Percentiles rank a stretch among this genome's conserved stretches.
These are phyloP conservation scores for Cryptosula pallasiana DNA, from an alignment of 2,888 invertebrate species.

Conservation along the genomic window DNA sequence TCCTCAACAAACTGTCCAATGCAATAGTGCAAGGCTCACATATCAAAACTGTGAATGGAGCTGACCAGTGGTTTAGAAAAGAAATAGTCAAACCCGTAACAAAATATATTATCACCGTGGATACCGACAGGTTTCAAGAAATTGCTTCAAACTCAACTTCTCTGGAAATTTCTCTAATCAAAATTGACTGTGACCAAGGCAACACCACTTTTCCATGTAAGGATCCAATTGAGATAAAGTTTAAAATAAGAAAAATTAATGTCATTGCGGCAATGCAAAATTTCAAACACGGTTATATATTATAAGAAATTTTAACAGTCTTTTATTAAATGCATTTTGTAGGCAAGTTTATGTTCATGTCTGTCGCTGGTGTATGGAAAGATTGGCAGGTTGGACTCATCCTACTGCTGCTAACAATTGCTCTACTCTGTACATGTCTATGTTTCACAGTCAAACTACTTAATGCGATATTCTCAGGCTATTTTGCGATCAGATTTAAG, in stretches of 20 bases:
- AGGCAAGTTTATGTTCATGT: background rate
- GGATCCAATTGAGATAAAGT: no score
- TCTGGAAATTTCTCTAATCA: conserved; percentile 34
- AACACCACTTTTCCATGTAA: background rate
- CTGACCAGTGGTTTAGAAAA: conserved; percentile 46
- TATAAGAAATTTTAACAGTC: no score
- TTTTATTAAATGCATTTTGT: no score
- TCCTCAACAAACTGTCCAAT: conserved; percentile 28
- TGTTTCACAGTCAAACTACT: conserved; percentile 57
- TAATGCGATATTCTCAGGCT: conserved; percentile 36
- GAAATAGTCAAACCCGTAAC: conserved; percentile 55
- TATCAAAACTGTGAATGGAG: conserved; percentile 4
- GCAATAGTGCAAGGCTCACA: conserved; percentile 10
- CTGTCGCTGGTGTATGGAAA: conserved; percentile 18
- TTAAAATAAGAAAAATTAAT: no score
- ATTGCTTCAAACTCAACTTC: conserved; percentile 49
- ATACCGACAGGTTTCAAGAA: conserved; percentile 50
- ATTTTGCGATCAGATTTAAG: conserved; percentile 39
- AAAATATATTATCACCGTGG: conserved; percentile 51
- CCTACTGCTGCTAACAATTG: conserved; percentile 54
- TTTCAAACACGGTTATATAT: no score
- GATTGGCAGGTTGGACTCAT: conserved; percentile 54
- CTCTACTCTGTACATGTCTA: conserved; percentile 55
- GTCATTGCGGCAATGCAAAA: no score
- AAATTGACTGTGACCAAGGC: background rate